Evolutionary conservation across 2,113 vertebrate species (phyloP).

Genomic region (Petrocephalus zakoni): DNA sequence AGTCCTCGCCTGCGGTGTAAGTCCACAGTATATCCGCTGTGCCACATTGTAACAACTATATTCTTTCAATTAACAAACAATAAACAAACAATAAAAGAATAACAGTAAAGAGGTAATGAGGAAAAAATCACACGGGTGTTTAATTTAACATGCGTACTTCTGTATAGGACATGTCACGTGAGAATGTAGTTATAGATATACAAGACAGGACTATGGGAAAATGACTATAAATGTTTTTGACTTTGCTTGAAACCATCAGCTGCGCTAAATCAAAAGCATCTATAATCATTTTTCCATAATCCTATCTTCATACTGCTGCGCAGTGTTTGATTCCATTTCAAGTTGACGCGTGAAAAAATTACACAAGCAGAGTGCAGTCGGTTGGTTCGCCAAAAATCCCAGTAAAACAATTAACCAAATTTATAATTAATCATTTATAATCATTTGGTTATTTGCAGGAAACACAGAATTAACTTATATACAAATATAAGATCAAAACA

Average conservation of each 20-base stretch:
- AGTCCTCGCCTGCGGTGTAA: too few species aligned
- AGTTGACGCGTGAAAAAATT: too few species aligned
- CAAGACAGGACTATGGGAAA: too few species aligned
- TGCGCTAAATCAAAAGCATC: neutral
- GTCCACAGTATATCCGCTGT: too few species aligned
- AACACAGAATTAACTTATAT: too few species aligned
- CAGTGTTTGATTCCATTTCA: neutral
- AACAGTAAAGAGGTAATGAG: neutral
- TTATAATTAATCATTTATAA: too few species aligned
- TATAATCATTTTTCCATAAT: neutral
- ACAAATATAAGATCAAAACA: neutral
- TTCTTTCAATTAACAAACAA: neutral
- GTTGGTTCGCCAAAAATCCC: too few species aligned
- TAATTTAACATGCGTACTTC: neutral
- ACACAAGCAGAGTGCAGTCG: too few species aligned
- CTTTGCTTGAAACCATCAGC: too few species aligned
- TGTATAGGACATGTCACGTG: neutral
- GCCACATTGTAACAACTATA: neutral
- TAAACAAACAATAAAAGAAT: neutral
- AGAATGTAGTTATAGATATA: neutral
- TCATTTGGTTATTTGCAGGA: too few species aligned
- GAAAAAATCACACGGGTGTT: neutral
- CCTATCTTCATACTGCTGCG: neutral
- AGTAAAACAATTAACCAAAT: too few species aligned
- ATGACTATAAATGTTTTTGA: too few species aligned